Evolutionary conservation across 2,888 invertebrate species (phyloP).

Genomic region (Nebria salina): DNA sequence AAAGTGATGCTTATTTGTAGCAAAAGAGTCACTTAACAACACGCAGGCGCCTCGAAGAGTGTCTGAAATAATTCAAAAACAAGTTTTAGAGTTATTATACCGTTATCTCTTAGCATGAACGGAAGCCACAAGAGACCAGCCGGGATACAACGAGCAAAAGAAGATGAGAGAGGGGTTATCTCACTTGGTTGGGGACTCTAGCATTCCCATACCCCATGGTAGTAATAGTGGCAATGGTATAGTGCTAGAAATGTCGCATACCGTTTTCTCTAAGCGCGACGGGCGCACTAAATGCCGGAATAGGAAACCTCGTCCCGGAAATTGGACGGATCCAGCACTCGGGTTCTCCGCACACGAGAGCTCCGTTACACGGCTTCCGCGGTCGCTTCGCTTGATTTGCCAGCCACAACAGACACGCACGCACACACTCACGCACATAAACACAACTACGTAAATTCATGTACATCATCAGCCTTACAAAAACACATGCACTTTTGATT

Average conservation of each 20-base stretch:
- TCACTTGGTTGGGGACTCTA: background rate
- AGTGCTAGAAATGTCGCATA: conserved; percentile 16
- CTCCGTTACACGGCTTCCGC: conserved; percentile 49
- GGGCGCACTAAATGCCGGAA: conserved; percentile 58
- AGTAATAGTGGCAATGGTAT: background rate
- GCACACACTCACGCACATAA: background rate
- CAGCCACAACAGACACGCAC: conserved; percentile 8
- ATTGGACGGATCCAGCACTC: conserved; percentile 57
- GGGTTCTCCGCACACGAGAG: conserved; percentile 44
- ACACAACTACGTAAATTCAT: background rate
- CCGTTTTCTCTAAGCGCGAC: background rate
- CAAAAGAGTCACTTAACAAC: background rate
- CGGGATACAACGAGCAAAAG: background rate
- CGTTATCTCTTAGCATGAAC: conserved; percentile 20
- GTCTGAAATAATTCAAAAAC: conserved; percentile 9
- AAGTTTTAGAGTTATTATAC: conserved; percentile 18
- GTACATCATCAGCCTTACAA: conserved; percentile 5
- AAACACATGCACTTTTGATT: conserved; percentile 1
- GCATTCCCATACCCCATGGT: background rate
- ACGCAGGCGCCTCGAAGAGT: background rate
- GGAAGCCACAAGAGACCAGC: conserved; percentile 13
- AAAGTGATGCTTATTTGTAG: background rate
- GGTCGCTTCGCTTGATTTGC: conserved; percentile 18
- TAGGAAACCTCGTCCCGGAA: conserved; percentile 59
- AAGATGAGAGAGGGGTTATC: background rate